Evolutionary conservation across 1,140 invertebrate genomes (phyloP).

Genomic region (Brachionus paranguensis): DNA sequence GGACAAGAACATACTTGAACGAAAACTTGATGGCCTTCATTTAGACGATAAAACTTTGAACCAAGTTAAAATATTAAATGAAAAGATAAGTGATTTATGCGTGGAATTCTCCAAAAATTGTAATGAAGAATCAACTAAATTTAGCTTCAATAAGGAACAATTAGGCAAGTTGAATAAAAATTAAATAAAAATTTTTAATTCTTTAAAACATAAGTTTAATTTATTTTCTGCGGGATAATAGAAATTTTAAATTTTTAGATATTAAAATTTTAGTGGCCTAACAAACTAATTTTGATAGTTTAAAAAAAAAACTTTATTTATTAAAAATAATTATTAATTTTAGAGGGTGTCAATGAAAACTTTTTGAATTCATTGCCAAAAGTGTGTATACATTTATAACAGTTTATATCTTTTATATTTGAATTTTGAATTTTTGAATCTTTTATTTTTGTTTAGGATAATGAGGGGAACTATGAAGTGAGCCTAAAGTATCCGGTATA

Average conservation of each 20-base stretch:
- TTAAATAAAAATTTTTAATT: neutral
- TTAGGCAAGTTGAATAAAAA: conserved; percentile 46
- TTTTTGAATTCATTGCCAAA: conserved; percentile 31
- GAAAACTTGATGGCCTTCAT: conserved; percentile 59
- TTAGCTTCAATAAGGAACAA: conserved; percentile 57
- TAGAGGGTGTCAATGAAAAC: conserved; percentile 33
- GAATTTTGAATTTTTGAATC: neutral
- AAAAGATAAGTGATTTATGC: conserved; percentile 56
- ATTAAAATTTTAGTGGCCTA: too few relatives aligned
- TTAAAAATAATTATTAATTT: neutral
- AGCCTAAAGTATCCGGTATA: conserved; percentile 60
- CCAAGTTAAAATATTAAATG: conserved; percentile 57
- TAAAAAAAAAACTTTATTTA: too few relatives aligned
- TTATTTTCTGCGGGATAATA: too few relatives aligned
- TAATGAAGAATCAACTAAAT: conserved; percentile 58
- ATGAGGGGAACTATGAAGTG: conserved; percentile 55
- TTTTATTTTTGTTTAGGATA: conserved; percentile 47
- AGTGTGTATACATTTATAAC: conserved; percentile 29
- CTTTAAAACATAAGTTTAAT: neutral
- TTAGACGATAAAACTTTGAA: conserved; percentile 54
- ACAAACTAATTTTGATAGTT: too few relatives aligned
- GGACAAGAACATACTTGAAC: conserved; percentile 56
- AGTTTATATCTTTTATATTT: neutral
- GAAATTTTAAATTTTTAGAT: too few relatives aligned
- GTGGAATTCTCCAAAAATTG: conserved; percentile 59